Evolutionary conservation across 2,888 invertebrate genomes (phyloP).

Genomic region (Agapostemon virescens): DNA sequence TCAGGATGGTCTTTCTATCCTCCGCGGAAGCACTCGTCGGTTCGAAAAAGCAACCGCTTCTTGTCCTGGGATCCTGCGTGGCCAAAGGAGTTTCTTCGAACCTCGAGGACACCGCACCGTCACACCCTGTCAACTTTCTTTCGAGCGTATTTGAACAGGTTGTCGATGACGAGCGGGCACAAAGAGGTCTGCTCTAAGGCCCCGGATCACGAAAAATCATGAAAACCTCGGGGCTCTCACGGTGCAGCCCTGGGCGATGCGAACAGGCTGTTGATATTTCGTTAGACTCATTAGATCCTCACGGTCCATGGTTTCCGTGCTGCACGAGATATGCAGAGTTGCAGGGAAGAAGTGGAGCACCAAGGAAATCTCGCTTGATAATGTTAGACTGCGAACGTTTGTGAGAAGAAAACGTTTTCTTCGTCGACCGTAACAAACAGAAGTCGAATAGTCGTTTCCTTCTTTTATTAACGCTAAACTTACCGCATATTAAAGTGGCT

Average conservation of each 20-base stretch:
- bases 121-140: conserved; percentile 38
- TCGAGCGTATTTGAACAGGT: conserved; percentile 57
- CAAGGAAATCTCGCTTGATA: background rate
- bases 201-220: conserved; percentile 16
- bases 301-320: background rate
- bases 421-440: background rate
- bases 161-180: conserved; percentile 32
- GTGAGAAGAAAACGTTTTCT: background rate
- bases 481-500: too few species aligned
- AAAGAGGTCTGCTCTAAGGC: conserved; percentile 11
- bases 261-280: conserved; percentile 37
- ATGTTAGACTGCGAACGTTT: background rate
- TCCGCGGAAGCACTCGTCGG: conserved; percentile 30
- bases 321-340: background rate
- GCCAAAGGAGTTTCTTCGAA: conserved; percentile 40
- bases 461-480: too few species aligned
- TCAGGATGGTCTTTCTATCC: conserved; percentile 60
- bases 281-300: conserved; percentile 32
- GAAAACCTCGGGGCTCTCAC: conserved; percentile 23
- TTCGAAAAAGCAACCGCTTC: conserved; percentile 38
- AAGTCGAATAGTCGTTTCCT: background rate
- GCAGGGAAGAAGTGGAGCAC: background rate
- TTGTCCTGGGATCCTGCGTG: conserved; percentile 7
- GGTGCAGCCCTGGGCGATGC: background rate
- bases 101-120: conserved; percentile 31